These are phyloP conservation scores for Pseudorhombus dupliciocellatus DNA, from an alignment of 2,113 vertebrate genomes.

Conservation along the genomic window DNA sequence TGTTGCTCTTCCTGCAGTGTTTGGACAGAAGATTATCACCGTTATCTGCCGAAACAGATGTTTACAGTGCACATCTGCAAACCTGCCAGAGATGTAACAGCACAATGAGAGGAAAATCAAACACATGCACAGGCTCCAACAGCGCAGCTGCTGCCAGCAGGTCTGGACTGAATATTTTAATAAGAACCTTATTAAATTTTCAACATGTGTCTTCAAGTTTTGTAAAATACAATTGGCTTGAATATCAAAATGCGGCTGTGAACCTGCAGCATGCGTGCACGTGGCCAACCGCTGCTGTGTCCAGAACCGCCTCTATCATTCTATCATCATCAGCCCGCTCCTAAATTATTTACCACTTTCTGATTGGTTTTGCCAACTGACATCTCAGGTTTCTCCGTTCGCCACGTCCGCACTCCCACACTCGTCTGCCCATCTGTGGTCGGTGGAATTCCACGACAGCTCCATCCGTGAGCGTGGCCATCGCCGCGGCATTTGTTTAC, in stretches of 20 bases:
- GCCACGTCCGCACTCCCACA: constrained; percentile 24
- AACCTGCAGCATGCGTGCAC: not conserved
- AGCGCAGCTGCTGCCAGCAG: not conserved
- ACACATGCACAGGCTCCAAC: not conserved
- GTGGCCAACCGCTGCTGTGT: not conserved
- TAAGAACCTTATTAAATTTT: constrained; percentile 50
- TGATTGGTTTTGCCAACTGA: constrained; percentile 47
- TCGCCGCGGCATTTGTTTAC: constrained; percentile 58
- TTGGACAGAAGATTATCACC: constrained; percentile 5
- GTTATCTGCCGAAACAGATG: constrained; percentile 8
- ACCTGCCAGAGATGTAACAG: constrained; percentile 12
- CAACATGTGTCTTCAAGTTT: constrained; percentile 26
- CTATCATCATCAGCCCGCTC: constrained; percentile 14
- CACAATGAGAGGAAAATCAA: constrained; percentile 12
- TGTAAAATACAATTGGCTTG: constrained; percentile 32
- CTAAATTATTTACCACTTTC: constrained; percentile 60
- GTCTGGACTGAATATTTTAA: constrained; percentile 15
- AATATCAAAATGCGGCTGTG: constrained; percentile 27
- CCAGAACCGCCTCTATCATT: constrained; percentile 11
- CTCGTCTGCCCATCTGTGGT: constrained; percentile 50
- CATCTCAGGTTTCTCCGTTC: constrained; percentile 43
- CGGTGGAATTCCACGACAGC: constrained; percentile 27
- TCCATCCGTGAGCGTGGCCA: not conserved
- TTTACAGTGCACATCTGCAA: constrained; percentile 14
- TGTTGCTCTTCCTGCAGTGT: not conserved